A percentile compares a stretch with the other conserved stretches of the same genome.
Evolutionary conservation across 2,113 vertebrate species (phyloP).

Genomic region (Saguinus imperator): DNA sequence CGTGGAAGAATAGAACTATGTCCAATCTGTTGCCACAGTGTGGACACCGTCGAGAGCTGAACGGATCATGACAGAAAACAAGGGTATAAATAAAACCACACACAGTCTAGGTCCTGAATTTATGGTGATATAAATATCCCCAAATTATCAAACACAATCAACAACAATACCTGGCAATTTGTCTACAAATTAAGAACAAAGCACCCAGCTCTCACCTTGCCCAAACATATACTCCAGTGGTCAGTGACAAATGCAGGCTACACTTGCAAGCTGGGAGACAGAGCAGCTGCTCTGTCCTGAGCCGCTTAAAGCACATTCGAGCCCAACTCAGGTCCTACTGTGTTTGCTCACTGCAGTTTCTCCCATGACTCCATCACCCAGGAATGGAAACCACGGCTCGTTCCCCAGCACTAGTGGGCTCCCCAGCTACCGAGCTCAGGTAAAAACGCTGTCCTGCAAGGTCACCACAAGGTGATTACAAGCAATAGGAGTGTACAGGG

Average conservation of each 20-base stretch:
- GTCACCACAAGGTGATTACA: conserved; percentile 73
- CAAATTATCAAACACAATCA: background rate
- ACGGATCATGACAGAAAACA: background rate
- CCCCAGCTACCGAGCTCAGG: conserved; percentile 32
- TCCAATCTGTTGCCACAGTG: background rate
- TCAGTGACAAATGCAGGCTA: conserved; percentile 50
- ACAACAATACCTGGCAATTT: conserved; percentile 46
- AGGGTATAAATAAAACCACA: background rate
- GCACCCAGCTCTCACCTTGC: conserved; percentile 72
- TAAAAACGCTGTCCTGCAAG: conserved; percentile 65
- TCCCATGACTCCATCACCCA: conserved; percentile 81
- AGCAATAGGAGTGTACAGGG: background rate
- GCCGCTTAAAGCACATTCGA: conserved; percentile 41
- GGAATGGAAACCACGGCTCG: conserved; percentile 79
- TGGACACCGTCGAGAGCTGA: background rate
- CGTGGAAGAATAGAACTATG: background rate
- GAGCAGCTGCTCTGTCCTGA: conserved; percentile 70
- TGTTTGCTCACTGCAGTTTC: conserved; percentile 74
- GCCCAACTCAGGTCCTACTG: conserved; percentile 65
- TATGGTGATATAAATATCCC: background rate
- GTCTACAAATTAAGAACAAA: conserved; percentile 24
- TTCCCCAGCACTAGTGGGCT: conserved; percentile 8
- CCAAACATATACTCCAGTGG: conserved; percentile 52
- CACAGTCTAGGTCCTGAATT: background rate
- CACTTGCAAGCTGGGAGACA: conserved; percentile 33